Evolutionary conservation across 2,797 vertebrate genomes (phyloP).

Genomic region (Sebastiscus albofasciatus): DNA sequence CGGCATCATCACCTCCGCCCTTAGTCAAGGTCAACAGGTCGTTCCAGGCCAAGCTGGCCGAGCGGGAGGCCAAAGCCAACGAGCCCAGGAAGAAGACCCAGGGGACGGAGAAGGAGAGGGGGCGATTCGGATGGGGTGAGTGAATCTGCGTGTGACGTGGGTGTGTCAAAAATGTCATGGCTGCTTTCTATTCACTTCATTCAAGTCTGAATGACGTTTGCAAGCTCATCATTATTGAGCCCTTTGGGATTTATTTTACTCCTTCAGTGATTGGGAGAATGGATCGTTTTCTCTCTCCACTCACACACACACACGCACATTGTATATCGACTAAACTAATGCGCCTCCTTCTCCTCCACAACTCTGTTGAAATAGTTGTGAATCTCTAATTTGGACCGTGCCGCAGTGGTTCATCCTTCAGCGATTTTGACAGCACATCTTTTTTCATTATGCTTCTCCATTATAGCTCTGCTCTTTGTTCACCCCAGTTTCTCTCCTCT

Average conservation of each 20-base stretch:
- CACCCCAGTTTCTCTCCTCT: neutral
- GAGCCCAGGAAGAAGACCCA: constrained; percentile 74
- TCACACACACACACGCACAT: neutral
- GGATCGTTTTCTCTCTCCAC: neutral
- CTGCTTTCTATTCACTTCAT: neutral
- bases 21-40: constrained; percentile 71
- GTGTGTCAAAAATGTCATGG: neutral
- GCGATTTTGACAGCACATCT: constrained; percentile 20
- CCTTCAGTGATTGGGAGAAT: neutral
- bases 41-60: constrained; percentile 83
- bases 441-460: neutral
- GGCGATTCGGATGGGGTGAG: constrained; percentile 85
- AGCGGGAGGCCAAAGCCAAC: constrained; percentile 79
- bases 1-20: constrained; percentile 47
- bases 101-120: constrained; percentile 78
- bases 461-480: neutral
- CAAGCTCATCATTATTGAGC: neutral
- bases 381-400: constrained; percentile 27
- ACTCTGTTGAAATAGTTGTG: neutral
- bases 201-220: constrained; percentile 1
- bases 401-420: constrained; percentile 41
- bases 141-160: neutral
- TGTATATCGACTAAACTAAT: neutral
- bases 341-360: neutral
- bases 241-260: neutral